Percentiles rank a stretch among this genome's conserved stretches.
Conservation (phyloP, 2,113 vertebrate species). For the Eclectus roratus region DNA sequence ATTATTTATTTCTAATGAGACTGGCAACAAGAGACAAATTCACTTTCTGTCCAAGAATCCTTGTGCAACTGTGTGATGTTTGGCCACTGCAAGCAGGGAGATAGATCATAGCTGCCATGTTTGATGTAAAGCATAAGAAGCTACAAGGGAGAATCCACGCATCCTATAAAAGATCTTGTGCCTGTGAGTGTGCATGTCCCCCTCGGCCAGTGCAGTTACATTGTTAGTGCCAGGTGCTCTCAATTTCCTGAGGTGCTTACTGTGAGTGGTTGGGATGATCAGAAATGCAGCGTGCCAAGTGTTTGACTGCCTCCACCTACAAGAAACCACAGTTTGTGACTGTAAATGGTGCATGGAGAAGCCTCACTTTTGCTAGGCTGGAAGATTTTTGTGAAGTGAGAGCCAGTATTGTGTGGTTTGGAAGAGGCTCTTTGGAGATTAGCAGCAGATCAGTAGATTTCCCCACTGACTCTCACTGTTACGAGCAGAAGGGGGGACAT, state of each 20-base stretch:
- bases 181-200: not conserved
- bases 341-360: not conserved
- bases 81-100: not conserved
- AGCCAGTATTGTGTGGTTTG: conserved; percentile 25
- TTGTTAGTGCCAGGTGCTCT: not conserved
- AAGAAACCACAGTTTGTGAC: conserved; percentile 10
- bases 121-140: not conserved
- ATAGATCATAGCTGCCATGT: not conserved
- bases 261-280: not conserved
- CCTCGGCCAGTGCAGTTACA: not conserved
- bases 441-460: conserved; percentile 42
- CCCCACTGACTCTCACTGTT: not conserved
- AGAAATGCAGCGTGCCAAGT: not conserved
- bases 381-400: conserved; percentile 22
- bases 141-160: not conserved
- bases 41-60: not conserved
- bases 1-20: not conserved
- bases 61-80: not conserved
- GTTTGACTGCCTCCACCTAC: conserved; percentile 2
- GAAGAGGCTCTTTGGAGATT: not conserved
- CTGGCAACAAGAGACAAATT: not conserved
- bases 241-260: not conserved
- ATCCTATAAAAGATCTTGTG: not conserved
- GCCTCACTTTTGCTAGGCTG: not conserved
- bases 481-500: not conserved